Base-by-base conservation (phyloP, 2,888 invertebrate species). In the Ectemnius continuus region DNA sequence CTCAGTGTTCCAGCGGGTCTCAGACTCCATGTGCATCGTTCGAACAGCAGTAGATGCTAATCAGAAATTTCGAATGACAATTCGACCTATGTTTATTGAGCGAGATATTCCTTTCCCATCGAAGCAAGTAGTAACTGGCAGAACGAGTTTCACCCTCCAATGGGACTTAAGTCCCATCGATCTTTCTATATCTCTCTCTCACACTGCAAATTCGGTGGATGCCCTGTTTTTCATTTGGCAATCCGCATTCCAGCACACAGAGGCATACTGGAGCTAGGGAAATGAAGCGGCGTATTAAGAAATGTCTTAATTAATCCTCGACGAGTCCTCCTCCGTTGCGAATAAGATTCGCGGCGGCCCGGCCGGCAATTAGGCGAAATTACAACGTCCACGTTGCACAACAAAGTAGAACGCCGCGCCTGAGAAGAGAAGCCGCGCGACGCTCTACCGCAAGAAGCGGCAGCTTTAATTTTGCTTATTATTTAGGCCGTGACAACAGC, bases 61-160 rank as follows among this genome's bases (percentile, higher is more conserved):
- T 85, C 66, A 74, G 75, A 80, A 75, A 61, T 62, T 76, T 76
- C 80, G 78, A 75, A 75, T 79, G 83, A 85, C 82, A 82, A 81
- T 85, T 67, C 69, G 47, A 66, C 64, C 79, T 73, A 84, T 84
- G 79, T 83, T 84, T 82, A 85, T 84, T 80, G 84, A 84, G 83
- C 75, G 70, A 70, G 45, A 70, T 67, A 36, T 36, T 69, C 70
- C 62, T 65, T 80, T 78, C 77, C 78, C 81, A 79, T 79, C 77
- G 70, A 58, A 58, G 45, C 56, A 48, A 18, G 20, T 47, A 68
- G 13, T 18, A 68, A 83, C 83, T 77, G 73, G 84, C 62, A 60
- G 36, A 61, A 73, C 84, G 57, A 75, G 79, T 69, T 74, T 48
- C 45, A 64, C 69, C 78, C 70, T 79, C 73, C 60, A 28, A 65